Evolutionary conservation across 1,140 invertebrate species (phyloP).

Genomic region (Bombus waltoni): DNA sequence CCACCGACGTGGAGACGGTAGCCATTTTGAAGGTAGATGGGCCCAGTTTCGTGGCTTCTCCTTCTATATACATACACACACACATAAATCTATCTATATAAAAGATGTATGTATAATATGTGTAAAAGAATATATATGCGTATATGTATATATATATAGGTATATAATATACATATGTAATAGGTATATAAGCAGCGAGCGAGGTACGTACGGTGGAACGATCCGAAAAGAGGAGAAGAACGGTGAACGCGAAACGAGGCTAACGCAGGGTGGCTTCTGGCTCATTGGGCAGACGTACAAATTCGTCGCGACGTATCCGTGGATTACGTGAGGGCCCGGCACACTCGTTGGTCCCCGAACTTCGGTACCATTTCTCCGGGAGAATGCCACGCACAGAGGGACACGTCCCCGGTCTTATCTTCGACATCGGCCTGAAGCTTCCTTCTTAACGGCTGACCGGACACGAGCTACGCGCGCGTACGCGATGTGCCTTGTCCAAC

Average conservation of each 20-base stretch:
- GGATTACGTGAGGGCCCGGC: conserved; percentile 69
- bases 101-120: background rate
- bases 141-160: background rate
- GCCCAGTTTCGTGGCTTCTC: conserved; percentile 63
- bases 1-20: conserved; percentile 60
- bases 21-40: conserved; percentile 56
- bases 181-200: background rate
- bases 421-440: conserved; percentile 72
- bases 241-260: conserved; percentile 24
- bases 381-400: conserved; percentile 44
- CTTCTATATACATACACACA: background rate
- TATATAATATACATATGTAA: background rate
- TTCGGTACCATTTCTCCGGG: conserved; percentile 49
- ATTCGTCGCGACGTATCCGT: conserved; percentile 75
- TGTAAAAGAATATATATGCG: too few relatives aligned
- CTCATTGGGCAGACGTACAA: conserved; percentile 74
- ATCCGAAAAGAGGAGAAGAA: conserved; percentile 21
- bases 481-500: conserved; percentile 44
- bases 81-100: too few relatives aligned
- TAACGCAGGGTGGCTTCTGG: conserved; percentile 64
- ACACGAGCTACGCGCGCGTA: conserved; percentile 63
- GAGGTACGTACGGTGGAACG: background rate
- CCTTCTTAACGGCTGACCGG: conserved; percentile 75
- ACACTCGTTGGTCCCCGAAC: conserved; percentile 56
- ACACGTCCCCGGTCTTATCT: conserved; percentile 67